These are phyloP conservation scores for Gobio occitaniae DNA, from an alignment of 2,797 vertebrate genomes.

Conservation along the genomic window DNA sequence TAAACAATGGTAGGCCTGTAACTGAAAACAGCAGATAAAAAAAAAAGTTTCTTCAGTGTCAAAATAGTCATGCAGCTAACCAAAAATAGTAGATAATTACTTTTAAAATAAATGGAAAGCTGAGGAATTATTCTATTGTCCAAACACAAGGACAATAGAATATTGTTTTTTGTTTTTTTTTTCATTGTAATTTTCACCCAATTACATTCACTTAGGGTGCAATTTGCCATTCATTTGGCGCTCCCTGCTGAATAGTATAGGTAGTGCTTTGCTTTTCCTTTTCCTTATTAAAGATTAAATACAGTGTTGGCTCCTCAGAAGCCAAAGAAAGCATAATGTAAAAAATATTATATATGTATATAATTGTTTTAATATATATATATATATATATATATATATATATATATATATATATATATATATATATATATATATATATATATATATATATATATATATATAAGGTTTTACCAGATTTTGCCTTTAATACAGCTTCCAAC, in stretches of 20 bases:
- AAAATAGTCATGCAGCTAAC: not conserved
- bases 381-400: too few relatives aligned
- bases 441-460: too few relatives aligned
- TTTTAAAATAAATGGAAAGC: not conserved
- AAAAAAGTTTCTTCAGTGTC: not conserved
- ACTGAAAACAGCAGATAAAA: too few relatives aligned
- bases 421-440: too few relatives aligned
- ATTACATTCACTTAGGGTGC: not conserved
- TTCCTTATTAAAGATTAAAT: not conserved
- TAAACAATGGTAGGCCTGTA: too few relatives aligned
- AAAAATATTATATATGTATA: too few relatives aligned
- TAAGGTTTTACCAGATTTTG: too few relatives aligned
- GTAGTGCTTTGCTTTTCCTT: not conserved
- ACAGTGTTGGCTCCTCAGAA: not conserved
- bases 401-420: too few relatives aligned
- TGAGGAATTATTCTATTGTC: not conserved
- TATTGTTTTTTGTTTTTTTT: not conserved
- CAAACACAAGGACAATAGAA: not conserved
- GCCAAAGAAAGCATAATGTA: not conserved
- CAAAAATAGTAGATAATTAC: not conserved
- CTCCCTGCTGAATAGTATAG: slow-evolving; percentile 4
- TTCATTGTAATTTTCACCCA: not conserved
- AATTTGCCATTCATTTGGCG: not conserved
- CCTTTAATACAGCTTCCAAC: too few relatives aligned
- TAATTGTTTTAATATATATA: too few relatives aligned